Base-by-base conservation (phyloP, 2,888 invertebrate genomes). In the Ennomos fuscantarius region DNA sequence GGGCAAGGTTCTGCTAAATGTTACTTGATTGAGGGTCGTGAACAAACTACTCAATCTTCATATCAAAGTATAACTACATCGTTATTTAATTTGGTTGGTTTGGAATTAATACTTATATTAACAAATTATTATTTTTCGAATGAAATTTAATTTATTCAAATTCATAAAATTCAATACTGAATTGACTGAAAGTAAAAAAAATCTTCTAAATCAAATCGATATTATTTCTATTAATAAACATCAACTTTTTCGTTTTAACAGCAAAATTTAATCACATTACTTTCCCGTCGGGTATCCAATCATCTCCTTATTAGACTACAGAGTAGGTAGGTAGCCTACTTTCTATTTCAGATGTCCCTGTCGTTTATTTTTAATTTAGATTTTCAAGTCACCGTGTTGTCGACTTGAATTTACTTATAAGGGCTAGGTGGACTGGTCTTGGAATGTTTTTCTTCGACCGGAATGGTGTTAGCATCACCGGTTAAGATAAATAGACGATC, bases 401-500 rank as follows among this genome's bases (percentile, higher is more conserved):
- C 41, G 50, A 62, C 61, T 59, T 55, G 63, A 62, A 58, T 63
- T 12, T 52, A 59, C 67, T 58, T 65, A 57, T 63, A 63, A 51
- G 65, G 63, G 40, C 54, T 40, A 55, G 56, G 55, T 60, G 55
- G 57, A 54, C 56, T 57, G 63, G 60, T 62, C 56, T 48, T 57
- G 62, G 50, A 56, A 56, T 56, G 52, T 53, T 47, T 63, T 61
- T 55, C 62, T 55, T 59, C 40, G 35, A 52, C 31, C 42, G 53
- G 57, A 51, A 59, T 57, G 50, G 45, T 50, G 36, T 46, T 11
- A 37, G 34, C 43, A 36, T 44, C 50, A 47, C 13, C 66, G 71
- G 62, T 63, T 69, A 65, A 69, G 65, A 65, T 69, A 69, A 73
- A 76, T 76, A 70, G 69, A 76, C 66, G 54, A 74, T 70, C 74